Base-by-base conservation (phyloP, 2,113 vertebrate genomes). In the Strix aluco region DNA sequence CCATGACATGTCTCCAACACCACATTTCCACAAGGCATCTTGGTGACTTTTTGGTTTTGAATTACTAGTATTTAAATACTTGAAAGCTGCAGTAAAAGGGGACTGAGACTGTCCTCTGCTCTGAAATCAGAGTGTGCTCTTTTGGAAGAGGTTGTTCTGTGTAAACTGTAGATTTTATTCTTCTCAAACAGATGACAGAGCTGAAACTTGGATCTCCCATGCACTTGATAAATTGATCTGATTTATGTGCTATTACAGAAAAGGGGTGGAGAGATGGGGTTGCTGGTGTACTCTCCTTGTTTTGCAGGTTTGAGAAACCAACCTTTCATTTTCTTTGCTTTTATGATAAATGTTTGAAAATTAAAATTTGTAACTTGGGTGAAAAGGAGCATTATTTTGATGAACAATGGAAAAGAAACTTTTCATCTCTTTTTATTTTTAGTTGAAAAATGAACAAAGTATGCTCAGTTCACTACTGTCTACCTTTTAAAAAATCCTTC, bases 291-390 rank as follows among this genome's bases (percentile, higher is more conserved):
- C 62, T 36, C 15, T 58, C 29, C 29, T 66, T 23, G 11, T 26
- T 91, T 57, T 81, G 4, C 22, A 46, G 8, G 46, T 91, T 85
- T 51, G 22, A 47, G 58, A 87, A 91, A 74, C 2, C 15, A 38
- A 5, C 0, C 1, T 26, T 81, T 66, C 2, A 15, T 73, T 89
- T 78, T 84, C 34, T 59, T 65, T 66, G 3, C 5, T 55, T 81
- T 87, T 59, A 55, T 27, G 3, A 74, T 26, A 47, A 57, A 46
- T 26, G 6, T 38, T 84, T 79, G 22, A 75, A 85, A 94, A 65
- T 6, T 0, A 65, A 47, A 44, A 23, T 18, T 17, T 55, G 2
- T 36, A 3, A 42, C 20, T 59, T 61, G 7, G 3, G 1, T 79
- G 18, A 54, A 66, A 86, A 77, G 2, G 9, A 36, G 2, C 46